A percentile compares a stretch with the other conserved stretches of the same genome.
Evolutionary conservation across 2,888 invertebrate genomes (phyloP).

Genomic region (Thysanoteuthis rhombus): DNA sequence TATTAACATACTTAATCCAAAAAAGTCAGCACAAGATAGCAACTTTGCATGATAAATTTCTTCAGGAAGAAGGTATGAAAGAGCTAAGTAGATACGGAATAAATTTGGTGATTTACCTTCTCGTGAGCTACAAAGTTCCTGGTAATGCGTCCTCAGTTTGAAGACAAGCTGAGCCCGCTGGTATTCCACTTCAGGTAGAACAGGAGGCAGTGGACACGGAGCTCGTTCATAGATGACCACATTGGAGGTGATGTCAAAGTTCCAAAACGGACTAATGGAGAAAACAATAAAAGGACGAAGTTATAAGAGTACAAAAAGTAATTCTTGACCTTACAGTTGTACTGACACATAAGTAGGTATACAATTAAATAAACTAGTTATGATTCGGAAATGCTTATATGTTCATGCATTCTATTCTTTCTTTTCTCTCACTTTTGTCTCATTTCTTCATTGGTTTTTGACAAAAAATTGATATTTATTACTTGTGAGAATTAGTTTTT

Average conservation of each 20-base stretch:
- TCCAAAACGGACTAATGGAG: conserved; percentile 75
- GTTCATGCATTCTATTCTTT: too few relatives aligned
- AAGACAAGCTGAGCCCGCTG: conserved; percentile 82
- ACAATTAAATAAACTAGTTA: neutral
- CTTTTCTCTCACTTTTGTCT: too few relatives aligned
- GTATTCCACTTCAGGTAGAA: conserved; percentile 94
- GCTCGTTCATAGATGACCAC: conserved; percentile 88
- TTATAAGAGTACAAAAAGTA: neutral
- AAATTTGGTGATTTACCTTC: conserved; percentile 59
- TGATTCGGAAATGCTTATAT: too few relatives aligned
- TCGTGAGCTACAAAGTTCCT: conserved; percentile 91
- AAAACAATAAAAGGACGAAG: neutral
- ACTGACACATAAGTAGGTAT: neutral
- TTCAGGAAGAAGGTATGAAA: neutral
- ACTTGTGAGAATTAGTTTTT: too few relatives aligned
- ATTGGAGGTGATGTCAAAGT: conserved; percentile 91
- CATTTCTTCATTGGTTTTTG: too few relatives aligned
- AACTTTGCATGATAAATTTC: neutral
- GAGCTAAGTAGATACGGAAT: neutral
- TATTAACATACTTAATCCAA: too few relatives aligned
- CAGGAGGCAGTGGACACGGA: conserved; percentile 85
- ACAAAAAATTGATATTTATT: too few relatives aligned
- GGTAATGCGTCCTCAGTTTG: conserved; percentile 89
- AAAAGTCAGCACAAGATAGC: neutral
- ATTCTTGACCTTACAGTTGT: neutral